Percentiles rank a stretch among this genome's conserved stretches.
Evolutionary conservation across 2,888 invertebrate species (phyloP).

Genomic region (Pyrochroa serraticornis): DNA sequence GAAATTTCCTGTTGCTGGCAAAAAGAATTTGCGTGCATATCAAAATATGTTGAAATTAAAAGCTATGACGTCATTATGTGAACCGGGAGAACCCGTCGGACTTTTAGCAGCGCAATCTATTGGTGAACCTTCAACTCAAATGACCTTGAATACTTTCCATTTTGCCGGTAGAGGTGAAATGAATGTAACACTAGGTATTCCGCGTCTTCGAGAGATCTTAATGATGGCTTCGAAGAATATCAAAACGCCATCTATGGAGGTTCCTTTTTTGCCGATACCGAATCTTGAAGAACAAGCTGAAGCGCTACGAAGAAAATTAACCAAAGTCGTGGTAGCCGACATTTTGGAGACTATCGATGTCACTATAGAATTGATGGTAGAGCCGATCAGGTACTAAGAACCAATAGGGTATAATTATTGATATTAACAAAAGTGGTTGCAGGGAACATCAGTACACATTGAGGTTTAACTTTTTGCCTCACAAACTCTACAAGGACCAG

Average conservation of each 20-base stretch:
- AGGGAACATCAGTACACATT: slow-evolving; percentile 69
- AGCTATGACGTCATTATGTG: slow-evolving; percentile 76
- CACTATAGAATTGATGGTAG: slow-evolving; percentile 60
- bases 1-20: slow-evolving; percentile 59
- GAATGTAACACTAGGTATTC: slow-evolving; percentile 99
- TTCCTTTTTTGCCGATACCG: slow-evolving; percentile 71
- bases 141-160: slow-evolving; percentile 99
- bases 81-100: slow-evolving; percentile 96
- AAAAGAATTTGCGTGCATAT: slow-evolving; percentile 55
- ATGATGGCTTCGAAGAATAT: slow-evolving; percentile 95
- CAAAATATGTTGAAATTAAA: slow-evolving; percentile 77
- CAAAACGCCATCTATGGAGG: slow-evolving; percentile 95
- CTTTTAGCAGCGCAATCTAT: slow-evolving; percentile 96
- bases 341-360: slow-evolving; percentile 76
- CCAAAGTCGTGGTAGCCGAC: slow-evolving; percentile 78
- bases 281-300: slow-evolving; percentile 66
- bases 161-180: slow-evolving; percentile 99
- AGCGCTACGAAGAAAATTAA: slow-evolving; percentile 73
- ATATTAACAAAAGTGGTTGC: slow-evolving; percentile 23
- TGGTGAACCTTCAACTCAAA: slow-evolving; percentile 99
- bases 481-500: slow-evolving; percentile 73
- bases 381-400: slow-evolving; percentile 58
- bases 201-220: slow-evolving; percentile 92
- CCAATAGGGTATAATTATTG: too few relatives aligned
- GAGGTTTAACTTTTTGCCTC: slow-evolving; percentile 75